Evolutionary conservation across 1,140 invertebrate species (phyloP), one percentile per base, ranked within the genome.

Genomic region (Drosophila pectinifera): DNA sequence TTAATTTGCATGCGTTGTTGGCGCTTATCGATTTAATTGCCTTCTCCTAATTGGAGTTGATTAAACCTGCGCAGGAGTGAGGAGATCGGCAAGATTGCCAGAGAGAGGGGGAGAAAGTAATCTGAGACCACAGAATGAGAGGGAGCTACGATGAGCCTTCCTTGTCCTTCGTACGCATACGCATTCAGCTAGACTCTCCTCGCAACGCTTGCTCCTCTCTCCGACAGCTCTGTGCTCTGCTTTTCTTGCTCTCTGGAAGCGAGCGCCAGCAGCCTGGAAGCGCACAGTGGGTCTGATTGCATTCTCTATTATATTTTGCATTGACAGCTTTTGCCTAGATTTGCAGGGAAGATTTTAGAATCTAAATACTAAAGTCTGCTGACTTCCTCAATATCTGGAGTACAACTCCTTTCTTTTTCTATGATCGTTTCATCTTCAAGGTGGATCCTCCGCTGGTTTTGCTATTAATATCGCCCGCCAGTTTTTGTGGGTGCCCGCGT

Each of bases 11-110:
- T 28, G 65, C 54, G 61, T 48, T 63, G 39, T 24, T 78, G 62
- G 31, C 56, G 78, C 78, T 53, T 63, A 81, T 85, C 78, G 78
- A 85, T 85, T 86, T 82, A 80, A 86, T 85, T 78, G 80, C 36
- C 55, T 61, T 67, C 58, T 42, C 28, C 68, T 62, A 80, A 84
- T 84, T 85, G 69, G 62, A 85, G 81, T 88, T 85, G 83, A 85
- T 81, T 85, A 74, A 85, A 85, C 81, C 51, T 76, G 54, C 56
- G 13, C 31, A 18, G 18, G 58, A 42, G 14, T 20, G n/a, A 20
- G 20, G 4, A 26, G 39, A 42, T 43, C 55, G 24, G 1, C n/a
- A 14, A 34, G 26, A 57, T 16, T 16, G 46, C 22, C 16, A 7
- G 31, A 41, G 46, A 26, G 34, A 13, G 13, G 34, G 53, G 22